Percentiles rank a stretch among this genome's conserved stretches.
phyloP scores from a whole-genome alignment of 2,888 invertebrate species.

The Odontothrips loti region DNA sequence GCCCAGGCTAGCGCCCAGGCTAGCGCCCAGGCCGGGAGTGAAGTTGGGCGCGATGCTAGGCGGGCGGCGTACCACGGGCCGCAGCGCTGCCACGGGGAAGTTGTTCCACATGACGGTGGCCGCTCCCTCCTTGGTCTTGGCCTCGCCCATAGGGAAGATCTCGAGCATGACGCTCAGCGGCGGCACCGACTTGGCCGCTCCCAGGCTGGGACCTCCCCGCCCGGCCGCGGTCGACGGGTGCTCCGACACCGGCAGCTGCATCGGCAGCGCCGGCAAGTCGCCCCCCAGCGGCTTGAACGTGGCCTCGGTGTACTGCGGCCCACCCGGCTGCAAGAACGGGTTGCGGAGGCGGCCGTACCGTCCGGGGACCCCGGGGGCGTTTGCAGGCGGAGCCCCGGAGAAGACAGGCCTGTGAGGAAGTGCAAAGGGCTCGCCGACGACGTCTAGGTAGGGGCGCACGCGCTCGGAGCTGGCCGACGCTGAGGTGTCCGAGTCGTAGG shows the following conservation, averaged over 20 bases:
- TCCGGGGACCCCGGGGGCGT: neutral
- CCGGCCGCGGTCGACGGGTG: neutral
- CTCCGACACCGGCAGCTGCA: neutral
- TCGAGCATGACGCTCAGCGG: constrained; percentile 35
- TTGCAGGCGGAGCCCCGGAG: neutral
- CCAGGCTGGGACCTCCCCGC: neutral
- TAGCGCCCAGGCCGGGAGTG: neutral
- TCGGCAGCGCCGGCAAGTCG: neutral
- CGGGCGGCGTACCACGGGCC: neutral
- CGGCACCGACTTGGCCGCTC: neutral
- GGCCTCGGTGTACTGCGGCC: constrained; percentile 11
- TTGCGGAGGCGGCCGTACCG: neutral
- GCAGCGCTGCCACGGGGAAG: constrained; percentile 7
- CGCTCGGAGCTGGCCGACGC: neutral
- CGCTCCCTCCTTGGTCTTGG: constrained; percentile 6
- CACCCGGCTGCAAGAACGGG: neutral
- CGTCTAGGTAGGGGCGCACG: neutral
- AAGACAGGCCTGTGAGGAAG: neutral
- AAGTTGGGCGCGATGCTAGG: neutral
- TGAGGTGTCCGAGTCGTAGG: neutral
- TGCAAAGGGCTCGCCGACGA: neutral
- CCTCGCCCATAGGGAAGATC: constrained; percentile 35
- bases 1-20: neutral
- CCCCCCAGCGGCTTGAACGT: neutral
- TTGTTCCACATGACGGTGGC: constrained; percentile 23